A percentile compares a stretch with the other conserved stretches of the same genome.
Evolutionary conservation across 2,888 invertebrate species (phyloP).

Genomic region (Yponomeuta malinellus): DNA sequence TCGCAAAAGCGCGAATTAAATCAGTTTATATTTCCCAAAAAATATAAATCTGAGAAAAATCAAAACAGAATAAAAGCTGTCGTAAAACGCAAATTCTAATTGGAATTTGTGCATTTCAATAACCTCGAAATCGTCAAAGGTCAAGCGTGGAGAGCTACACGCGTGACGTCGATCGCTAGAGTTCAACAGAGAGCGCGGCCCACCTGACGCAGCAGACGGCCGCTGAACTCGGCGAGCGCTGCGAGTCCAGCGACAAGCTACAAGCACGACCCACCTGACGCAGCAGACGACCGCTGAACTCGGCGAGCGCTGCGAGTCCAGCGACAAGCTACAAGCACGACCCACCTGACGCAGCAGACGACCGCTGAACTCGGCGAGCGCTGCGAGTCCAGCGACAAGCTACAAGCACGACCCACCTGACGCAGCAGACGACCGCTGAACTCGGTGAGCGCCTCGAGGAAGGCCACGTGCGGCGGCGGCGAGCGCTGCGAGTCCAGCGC

Average conservation of each 20-base stretch:
- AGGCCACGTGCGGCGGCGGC: slow-evolving; percentile 52
- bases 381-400: slow-evolving; percentile 59
- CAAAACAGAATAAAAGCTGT: too few relatives aligned
- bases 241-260: slow-evolving; percentile 59
- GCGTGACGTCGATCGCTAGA: too few relatives aligned
- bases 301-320: slow-evolving; percentile 44
- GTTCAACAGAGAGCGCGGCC: too few relatives aligned
- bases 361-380: slow-evolving; percentile 89
- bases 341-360: slow-evolving; percentile 80
- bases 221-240: slow-evolving; percentile 26
- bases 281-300: slow-evolving; percentile 25
- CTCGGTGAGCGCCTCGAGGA: slow-evolving; percentile 96
- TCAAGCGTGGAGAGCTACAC: too few relatives aligned
- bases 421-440: slow-evolving; percentile 94
- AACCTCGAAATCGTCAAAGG: too few relatives aligned
- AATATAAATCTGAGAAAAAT: too few relatives aligned
- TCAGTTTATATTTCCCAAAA: too few relatives aligned
- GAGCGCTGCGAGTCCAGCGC: slow-evolving; percentile 71
- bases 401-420: neutral
- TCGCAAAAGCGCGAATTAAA: too few relatives aligned
- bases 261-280: slow-evolving; percentile 18
- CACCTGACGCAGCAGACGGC: slow-evolving; percentile 25
- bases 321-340: slow-evolving; percentile 42
- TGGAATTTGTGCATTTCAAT: too few relatives aligned
- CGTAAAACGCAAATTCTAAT: too few relatives aligned